A percentile compares a stretch with the other conserved stretches of the same genome.
These are phyloP conservation scores for Centruroides sculpturatus DNA, from an alignment of 1,140 invertebrate species.

Conservation along the genomic window DNA sequence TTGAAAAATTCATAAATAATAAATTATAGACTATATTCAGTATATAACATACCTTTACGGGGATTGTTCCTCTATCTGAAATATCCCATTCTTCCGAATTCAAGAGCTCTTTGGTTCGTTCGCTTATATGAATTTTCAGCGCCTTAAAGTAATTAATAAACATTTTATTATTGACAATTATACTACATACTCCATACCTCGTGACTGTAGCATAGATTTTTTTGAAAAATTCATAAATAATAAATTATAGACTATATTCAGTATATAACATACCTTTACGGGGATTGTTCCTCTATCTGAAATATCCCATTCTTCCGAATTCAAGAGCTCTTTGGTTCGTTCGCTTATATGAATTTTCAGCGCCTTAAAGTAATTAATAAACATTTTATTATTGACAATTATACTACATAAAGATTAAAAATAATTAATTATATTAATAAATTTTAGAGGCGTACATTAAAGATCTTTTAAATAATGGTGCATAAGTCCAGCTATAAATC, in stretches of 20 bases:
- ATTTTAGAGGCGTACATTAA: no score
- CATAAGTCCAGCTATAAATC: no score
- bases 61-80: constrained; percentile 44
- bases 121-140: constrained; percentile 88
- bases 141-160: constrained; percentile 30
- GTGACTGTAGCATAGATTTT: no score
- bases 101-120: constrained; percentile 63
- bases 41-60: constrained; percentile 34
- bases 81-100: constrained; percentile 53
- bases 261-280: constrained; percentile 34
- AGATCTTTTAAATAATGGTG: no score
- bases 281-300: constrained; percentile 44
- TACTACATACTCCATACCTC: no score
- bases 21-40: no score
- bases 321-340: constrained; percentile 57
- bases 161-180: no score
- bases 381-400: not conserved
- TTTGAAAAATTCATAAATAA: no score
- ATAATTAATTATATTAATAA: no score
- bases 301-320: constrained; percentile 53
- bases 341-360: constrained; percentile 93
- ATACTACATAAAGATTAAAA: no score
- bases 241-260: no score
- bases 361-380: constrained; percentile 30
- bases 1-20: no score